A percentile compares a stretch with the other conserved stretches of the same genome.
Evolutionary conservation across 2,113 vertebrate genomes (phyloP).

Genomic region (Piprites chloris): DNA sequence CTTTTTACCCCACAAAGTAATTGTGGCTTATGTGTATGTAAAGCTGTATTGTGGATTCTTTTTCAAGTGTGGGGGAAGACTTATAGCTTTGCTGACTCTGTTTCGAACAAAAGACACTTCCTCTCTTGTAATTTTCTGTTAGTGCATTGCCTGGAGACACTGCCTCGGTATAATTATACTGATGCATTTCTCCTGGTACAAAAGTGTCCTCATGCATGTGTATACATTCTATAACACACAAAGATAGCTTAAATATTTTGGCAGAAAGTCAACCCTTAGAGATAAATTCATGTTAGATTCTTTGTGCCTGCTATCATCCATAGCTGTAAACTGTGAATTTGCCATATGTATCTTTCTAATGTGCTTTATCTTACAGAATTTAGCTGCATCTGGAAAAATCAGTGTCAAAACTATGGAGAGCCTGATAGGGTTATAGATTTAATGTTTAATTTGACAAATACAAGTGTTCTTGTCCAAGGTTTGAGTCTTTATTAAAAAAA

Average conservation of each 20-base stretch:
- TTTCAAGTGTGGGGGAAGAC: not conserved
- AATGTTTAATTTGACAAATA: not conserved
- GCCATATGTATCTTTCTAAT: not conserved
- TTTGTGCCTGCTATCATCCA: not conserved
- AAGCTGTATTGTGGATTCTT: not conserved
- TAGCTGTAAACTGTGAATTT: not conserved
- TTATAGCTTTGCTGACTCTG: not conserved
- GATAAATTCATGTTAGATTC: not conserved
- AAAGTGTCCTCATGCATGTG: not conserved
- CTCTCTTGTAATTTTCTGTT: not conserved
- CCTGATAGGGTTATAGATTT: not conserved
- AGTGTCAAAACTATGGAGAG: not conserved
- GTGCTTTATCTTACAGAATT: not conserved
- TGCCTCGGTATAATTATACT: not conserved
- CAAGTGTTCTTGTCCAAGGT: not conserved
- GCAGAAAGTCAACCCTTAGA: not conserved
- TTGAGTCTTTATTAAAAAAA: not conserved
- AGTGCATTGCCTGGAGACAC: not conserved
- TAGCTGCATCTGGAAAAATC: not conserved
- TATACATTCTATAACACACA: not conserved
- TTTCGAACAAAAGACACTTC: not conserved
- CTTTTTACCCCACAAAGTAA: not conserved
- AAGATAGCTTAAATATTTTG: not conserved
- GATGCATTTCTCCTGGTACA: not conserved
- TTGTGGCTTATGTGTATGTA: not conserved